Percentiles rank a stretch among this genome's conserved stretches.
Evolutionary conservation across 2,888 invertebrate genomes (phyloP).

Genomic region (Autographa gamma): DNA sequence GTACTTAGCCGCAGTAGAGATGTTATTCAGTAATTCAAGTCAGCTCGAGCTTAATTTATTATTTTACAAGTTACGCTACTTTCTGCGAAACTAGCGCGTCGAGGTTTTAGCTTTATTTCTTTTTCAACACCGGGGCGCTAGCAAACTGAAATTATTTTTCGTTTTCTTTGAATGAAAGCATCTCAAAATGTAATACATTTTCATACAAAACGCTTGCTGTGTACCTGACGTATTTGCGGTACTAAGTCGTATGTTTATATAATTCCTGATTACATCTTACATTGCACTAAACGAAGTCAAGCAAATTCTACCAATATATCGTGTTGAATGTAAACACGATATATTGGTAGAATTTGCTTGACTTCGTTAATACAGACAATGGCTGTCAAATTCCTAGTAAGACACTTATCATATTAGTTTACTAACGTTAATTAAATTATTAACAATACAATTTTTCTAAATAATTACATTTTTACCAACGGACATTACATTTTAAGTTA

Average conservation of each 20-base stretch:
- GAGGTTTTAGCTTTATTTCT: constrained; percentile 19
- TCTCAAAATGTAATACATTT: constrained; percentile 20
- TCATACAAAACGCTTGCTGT: neutral
- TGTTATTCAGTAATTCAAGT: constrained; percentile 50
- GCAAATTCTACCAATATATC: neutral
- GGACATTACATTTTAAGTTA: no score
- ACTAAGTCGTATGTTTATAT: neutral
- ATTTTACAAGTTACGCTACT: constrained; percentile 42
- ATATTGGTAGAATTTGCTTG: neutral
- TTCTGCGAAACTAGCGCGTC: constrained; percentile 18
- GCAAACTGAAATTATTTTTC: constrained; percentile 13
- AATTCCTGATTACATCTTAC: neutral
- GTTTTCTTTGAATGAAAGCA: constrained; percentile 9
- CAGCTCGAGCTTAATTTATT: constrained; percentile 45
- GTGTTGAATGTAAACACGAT: neutral
- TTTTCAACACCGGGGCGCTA: constrained; percentile 23
- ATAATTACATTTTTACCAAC: no score
- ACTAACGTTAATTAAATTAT: no score
- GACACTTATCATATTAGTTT: no score
- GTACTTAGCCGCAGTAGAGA: constrained; percentile 41
- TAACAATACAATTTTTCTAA: no score
- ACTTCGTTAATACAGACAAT: neutral
- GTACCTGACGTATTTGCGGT: constrained; percentile 1
- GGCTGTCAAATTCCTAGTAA: neutral
- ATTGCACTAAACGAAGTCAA: neutral